These are phyloP conservation scores for Rhynchophorus ferrugineus DNA, from an alignment of 1,140 invertebrate genomes.

Conservation along the genomic window DNA sequence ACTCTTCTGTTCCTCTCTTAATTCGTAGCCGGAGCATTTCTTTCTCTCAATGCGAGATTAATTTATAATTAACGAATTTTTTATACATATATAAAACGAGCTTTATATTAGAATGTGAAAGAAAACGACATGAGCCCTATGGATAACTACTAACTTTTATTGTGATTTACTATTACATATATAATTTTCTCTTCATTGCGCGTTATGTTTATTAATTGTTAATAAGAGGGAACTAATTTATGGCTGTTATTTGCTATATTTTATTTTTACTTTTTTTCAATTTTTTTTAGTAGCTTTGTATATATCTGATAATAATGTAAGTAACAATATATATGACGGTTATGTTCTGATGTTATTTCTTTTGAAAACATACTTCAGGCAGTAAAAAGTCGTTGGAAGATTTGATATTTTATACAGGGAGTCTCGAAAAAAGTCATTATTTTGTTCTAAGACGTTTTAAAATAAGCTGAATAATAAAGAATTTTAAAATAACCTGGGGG, in stretches of 20 bases:
- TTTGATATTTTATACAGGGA: too few species aligned
- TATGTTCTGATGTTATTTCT: constrained; percentile 4
- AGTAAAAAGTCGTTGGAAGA: too few species aligned
- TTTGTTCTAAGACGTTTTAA: too few species aligned
- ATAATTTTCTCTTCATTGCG: constrained; percentile 2
- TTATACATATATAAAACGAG: neutral
- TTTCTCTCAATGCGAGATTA: neutral
- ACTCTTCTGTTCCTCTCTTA: neutral
- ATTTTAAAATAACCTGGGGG: too few species aligned
- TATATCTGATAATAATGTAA: constrained; percentile 13
- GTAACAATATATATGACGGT: constrained; percentile 7
- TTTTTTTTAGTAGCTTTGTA: constrained; percentile 10
- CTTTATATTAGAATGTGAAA: constrained; percentile 1
- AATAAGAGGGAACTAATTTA: constrained; percentile 14
- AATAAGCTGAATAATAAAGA: too few species aligned
- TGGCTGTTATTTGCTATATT: constrained; percentile 11
- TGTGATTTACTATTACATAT: constrained; percentile 10
- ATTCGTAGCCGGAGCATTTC: neutral
- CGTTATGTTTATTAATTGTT: constrained; percentile 1
- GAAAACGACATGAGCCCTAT: neutral
- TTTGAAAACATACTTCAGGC: neutral
- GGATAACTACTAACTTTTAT: neutral
- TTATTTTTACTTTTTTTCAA: constrained; percentile 13
- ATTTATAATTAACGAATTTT: neutral
- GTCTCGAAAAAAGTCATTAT: too few species aligned